Evolutionary conservation across 2,797 vertebrate genomes (phyloP), one percentile per base, ranked within the genome.

Genomic region (Orestias chungarensis): DNA sequence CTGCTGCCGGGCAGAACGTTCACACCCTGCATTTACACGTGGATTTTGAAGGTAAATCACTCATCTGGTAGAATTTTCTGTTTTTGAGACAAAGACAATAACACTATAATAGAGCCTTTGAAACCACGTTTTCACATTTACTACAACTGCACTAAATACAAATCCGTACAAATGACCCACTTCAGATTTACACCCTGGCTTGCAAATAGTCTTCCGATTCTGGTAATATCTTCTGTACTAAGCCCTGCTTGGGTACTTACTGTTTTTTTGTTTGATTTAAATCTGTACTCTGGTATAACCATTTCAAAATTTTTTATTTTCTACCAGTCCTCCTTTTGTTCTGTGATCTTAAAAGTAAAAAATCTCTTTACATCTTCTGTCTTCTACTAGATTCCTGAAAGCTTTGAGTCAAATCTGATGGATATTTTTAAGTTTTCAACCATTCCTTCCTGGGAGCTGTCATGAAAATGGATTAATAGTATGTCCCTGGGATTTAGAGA

Each of bases 1-100:
- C 20, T 74, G 66, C 69, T 80, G 75, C 75, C 73, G 33, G 66
- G 38, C 47, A 68, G 67, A 71, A 82, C 69, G 61, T 75, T 57
- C 20, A 15, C 33, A 42, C 54, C 66, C 57, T 75, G 73, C 64
- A 73, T 59, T 31, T 75, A 81, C 81, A 35, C 18, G 33, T 18
- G 18, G 8, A 9, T 59, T 18, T 38, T 6, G 23, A 61, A 57
- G 20, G 54, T 33, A 2, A 33, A 12, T n/a, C 33, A 61, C 4
- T 33, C 17, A 38, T 18, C 33, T 61, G 57, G 10, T 38, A 23
- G 12, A 38, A 57, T 55, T 8, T 17, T 15, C 6, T 6, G 7
- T 55, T 31, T 18, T 18, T 55, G 27, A 59, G 33, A 59, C 3
- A 10, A 35, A 23, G 23, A 38, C 33, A 38, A 23, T 61, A 35